These are phyloP conservation scores for Tenualosa thibaudeaui DNA, from an alignment of 2,797 vertebrate species.

Conservation along the genomic window DNA sequence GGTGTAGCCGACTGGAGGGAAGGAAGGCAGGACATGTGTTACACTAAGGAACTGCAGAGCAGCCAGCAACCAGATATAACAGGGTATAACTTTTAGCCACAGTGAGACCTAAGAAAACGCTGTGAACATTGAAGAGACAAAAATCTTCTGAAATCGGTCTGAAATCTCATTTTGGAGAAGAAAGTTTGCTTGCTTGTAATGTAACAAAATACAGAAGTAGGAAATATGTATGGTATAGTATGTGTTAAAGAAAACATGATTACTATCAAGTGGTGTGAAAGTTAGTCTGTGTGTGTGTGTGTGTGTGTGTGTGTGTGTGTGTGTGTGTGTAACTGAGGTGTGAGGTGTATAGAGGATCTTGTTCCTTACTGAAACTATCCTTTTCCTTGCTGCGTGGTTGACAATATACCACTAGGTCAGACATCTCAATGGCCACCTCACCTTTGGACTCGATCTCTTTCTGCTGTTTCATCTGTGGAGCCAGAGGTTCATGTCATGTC, in stretches of 20 bases:
- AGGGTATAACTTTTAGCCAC: neutral
- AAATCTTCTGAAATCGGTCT: neutral
- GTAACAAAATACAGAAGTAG: neutral
- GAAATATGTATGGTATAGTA: too few species aligned
- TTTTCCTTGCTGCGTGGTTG: constrained; percentile 95
- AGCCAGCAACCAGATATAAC: too few species aligned
- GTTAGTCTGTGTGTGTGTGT: neutral
- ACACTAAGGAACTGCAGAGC: neutral
- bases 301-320: neutral
- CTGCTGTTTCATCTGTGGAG: constrained; percentile 72
- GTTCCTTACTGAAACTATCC: constrained; percentile 85
- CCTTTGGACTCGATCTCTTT: constrained; percentile 87
- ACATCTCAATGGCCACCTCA: constrained; percentile 93
- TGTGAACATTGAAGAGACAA: neutral
- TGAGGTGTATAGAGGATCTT: neutral
- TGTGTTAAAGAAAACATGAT: neutral
- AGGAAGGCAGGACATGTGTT: neutral
- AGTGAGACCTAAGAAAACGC: neutral
- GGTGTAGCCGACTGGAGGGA: constrained; percentile 75
- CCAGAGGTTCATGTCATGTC: constrained; percentile 49
- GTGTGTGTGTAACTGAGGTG: too few species aligned
- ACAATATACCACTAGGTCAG: constrained; percentile 95
- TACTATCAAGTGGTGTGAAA: neutral
- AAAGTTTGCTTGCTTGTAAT: neutral
- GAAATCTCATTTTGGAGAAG: neutral